Evolutionary conservation across 1,140 invertebrate species (phyloP).

Genomic region (Temnothorax curvispinosus): DNA sequence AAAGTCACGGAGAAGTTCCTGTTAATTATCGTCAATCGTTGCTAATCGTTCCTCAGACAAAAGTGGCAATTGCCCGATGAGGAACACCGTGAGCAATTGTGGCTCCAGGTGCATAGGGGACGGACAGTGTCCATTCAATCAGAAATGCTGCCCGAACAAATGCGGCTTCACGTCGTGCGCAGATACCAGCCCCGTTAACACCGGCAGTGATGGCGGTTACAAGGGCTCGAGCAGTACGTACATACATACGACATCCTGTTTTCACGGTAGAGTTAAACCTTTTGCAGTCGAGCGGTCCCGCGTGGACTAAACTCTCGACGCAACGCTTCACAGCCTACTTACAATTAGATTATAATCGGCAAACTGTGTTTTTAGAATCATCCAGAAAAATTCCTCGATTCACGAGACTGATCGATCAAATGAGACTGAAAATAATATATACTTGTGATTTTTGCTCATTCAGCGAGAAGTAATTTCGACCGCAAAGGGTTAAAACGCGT

Average conservation of each 20-base stretch:
- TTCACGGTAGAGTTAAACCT: not conserved
- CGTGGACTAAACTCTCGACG: not conserved
- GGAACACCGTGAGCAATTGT: constrained; percentile 88
- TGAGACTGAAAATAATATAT: not conserved
- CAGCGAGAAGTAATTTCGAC: not conserved
- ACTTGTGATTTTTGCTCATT: not conserved
- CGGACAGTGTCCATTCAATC: constrained; percentile 87
- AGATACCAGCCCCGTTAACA: constrained; percentile 83
- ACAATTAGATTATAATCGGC: not conserved
- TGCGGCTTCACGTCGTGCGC: constrained; percentile 89
- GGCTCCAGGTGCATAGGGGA: constrained; percentile 89
- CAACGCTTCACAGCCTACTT: not conserved
- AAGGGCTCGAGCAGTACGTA: constrained; percentile 73
- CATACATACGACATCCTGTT: constrained; percentile 31
- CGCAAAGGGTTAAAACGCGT: not conserved
- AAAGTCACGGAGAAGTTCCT: not conserved
- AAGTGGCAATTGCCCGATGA: constrained; percentile 87
- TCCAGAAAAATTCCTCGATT: not conserved
- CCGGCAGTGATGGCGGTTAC: constrained; percentile 78
- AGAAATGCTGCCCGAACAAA: constrained; percentile 90
- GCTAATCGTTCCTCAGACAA: constrained; percentile 65
- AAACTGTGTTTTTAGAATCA: not conserved
- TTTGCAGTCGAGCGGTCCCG: not conserved
- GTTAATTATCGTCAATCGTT: not conserved
- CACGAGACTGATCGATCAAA: not conserved